Base-by-base conservation (phyloP, 2,797 vertebrate species). In the Acanthurus lineatus region DNA sequence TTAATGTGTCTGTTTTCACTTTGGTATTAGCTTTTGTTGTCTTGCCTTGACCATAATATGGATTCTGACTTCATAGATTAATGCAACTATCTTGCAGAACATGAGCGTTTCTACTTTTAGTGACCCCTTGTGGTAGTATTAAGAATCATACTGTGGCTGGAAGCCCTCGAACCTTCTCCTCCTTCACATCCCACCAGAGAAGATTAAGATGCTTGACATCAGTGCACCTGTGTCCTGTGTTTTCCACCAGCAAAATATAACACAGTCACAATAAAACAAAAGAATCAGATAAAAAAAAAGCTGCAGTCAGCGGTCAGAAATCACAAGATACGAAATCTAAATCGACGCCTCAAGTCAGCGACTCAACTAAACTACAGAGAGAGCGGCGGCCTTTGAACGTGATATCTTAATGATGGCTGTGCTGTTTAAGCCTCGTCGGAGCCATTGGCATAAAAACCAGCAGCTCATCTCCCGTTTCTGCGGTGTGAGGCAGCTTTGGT, bases 391-490 rank as follows among this genome's bases (percentile, higher is more conserved):
- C 56, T 67, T 70, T 75, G 65, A 88, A 83, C 76, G 1, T 51
- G 76, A 82, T 85, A 69, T 72, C 69, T 81, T 86, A 74, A 86
- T 78, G 82, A 70, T 5, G 17, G 56, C 70, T 0, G 65, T 62
- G 60, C 73, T 44, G 60, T 53, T 47, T 56, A 22, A 66, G 74
- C 25, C 63, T 48, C 19, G 59, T 52, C 71, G 77, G 61, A 40
- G 28, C 28, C 28, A 28, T 28, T 4, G 38, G 38, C 40, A 8
- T 40, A 10, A 10, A 40, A 83, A 65, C 59, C 76, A 69, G 70
- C 52, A 38, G 74, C 88, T 85, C 81, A 25, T 86, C 80, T 85
- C 71, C 53, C 54, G 69, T 86, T 83, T 83, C 82, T 71, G 77
- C 25, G 16, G 77, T 22, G 56, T 32, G 66, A 76, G 62, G 68